Evolutionary conservation across 2,888 invertebrate species (phyloP).

Genomic region (Clusia tigrina): DNA sequence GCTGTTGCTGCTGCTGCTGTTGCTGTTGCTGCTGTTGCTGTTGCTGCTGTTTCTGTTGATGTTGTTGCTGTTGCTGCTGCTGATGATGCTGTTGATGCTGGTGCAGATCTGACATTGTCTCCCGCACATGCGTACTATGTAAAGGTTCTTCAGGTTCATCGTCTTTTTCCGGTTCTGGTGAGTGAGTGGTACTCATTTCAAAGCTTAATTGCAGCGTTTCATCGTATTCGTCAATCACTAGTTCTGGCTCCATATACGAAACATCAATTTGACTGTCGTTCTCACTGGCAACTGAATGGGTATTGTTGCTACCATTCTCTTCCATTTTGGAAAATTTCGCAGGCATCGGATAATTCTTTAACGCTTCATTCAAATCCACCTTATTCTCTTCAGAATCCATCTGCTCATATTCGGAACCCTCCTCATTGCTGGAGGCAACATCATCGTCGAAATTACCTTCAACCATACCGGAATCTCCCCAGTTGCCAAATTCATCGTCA

Average conservation of each 20-base stretch:
- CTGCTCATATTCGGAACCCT: conserved; percentile 68
- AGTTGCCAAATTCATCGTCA: conserved; percentile 67
- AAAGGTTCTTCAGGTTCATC: no score
- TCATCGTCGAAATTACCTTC: conserved; percentile 82
- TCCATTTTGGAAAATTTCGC: no score
- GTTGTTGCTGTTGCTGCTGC: conserved; percentile 56
- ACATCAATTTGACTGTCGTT: conserved; percentile 61
- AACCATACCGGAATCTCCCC: conserved; percentile 78
- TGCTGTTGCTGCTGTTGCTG: conserved; percentile 51
- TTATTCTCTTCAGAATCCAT: conserved; percentile 64
- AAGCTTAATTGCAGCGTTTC: conserved; percentile 74
- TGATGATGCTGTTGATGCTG: no score
- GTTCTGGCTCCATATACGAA: conserved; percentile 66
- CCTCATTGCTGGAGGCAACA: conserved; percentile 78
- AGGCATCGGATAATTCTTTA: conserved; percentile 56
- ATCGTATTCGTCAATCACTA: conserved; percentile 69
- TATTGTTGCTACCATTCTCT: no score
- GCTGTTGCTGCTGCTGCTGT: conserved; percentile 47
- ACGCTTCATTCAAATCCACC: conserved; percentile 57
- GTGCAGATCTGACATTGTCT: conserved; percentile 37
- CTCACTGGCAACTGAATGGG: no score
- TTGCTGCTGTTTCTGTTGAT: conserved; percentile 53
- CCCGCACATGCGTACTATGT: conserved; percentile 27
- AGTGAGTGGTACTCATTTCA: conserved; percentile 66
- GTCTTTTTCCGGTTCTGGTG: conserved; percentile 54